These are phyloP conservation scores for Danio tinwini DNA, from an alignment of 2,797 vertebrate species.

Conservation along the genomic window DNA sequence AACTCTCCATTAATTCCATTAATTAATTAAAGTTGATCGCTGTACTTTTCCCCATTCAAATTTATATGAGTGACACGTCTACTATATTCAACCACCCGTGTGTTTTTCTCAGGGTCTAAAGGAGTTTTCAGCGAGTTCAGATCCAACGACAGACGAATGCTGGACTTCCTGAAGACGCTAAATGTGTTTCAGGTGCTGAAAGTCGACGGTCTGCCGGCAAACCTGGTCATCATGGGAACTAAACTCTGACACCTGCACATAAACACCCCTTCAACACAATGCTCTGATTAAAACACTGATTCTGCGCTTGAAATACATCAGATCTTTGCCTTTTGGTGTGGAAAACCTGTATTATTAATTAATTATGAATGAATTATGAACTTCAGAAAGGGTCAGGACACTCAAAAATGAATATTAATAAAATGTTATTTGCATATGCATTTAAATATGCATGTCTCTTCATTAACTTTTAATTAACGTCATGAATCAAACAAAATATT, in stretches of 20 bases:
- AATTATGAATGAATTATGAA: neutral
- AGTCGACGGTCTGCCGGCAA: constrained; percentile 84
- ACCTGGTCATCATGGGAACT: constrained; percentile 88
- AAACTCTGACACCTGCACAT: constrained; percentile 78
- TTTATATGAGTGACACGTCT: no score
- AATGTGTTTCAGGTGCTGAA: constrained; percentile 87
- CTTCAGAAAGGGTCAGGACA: neutral
- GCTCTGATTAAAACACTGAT: no score
- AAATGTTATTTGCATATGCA: constrained; percentile 30
- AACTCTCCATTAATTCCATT: no score
- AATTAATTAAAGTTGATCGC: no score
- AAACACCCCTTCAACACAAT: neutral
- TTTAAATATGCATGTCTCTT: neutral
- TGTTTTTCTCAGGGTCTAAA: constrained; percentile 81
- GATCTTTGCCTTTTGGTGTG: neutral
- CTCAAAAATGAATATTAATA: neutral
- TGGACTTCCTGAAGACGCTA: constrained; percentile 90
- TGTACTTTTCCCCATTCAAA: no score
- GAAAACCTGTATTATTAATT: neutral
- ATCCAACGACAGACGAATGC: constrained; percentile 87
- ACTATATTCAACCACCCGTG: neutral
- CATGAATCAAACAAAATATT: neutral
- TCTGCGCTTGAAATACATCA: no score
- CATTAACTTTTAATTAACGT: neutral
- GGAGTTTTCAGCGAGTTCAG: constrained; percentile 94